A percentile compares a stretch with the other conserved stretches of the same genome.
These are phyloP conservation scores for Reticulitermes speratus DNA, from an alignment of 1,140 invertebrate genomes.

Conservation along the genomic window DNA sequence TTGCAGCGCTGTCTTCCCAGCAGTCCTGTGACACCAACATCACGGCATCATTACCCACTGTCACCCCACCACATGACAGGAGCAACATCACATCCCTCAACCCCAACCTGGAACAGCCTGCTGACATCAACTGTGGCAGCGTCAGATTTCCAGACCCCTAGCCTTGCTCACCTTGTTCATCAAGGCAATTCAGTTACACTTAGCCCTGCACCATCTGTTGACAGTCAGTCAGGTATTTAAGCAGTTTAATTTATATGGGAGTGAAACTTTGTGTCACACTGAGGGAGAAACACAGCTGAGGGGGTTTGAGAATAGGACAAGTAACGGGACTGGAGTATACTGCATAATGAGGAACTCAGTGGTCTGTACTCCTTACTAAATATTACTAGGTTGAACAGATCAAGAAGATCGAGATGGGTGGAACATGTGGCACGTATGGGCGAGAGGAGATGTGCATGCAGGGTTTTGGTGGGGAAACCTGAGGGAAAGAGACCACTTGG, in stretches of 20 bases:
- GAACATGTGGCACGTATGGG: no score
- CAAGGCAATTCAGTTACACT: conserved; percentile 80
- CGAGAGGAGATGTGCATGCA: no score
- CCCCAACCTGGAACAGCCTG: conserved; percentile 67
- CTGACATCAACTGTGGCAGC: conserved; percentile 32
- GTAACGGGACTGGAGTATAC: no score
- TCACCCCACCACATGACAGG: conserved; percentile 57
- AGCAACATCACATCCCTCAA: conserved; percentile 57
- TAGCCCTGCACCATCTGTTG: conserved; percentile 83
- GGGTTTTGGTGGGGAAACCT: no score
- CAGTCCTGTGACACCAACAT: conserved; percentile 80
- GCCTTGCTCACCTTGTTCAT: conserved; percentile 58
- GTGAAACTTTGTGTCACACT: no score
- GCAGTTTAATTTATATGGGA: conserved; percentile 39
- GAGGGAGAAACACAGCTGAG: no score
- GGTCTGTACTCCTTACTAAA: no score
- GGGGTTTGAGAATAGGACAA: no score
- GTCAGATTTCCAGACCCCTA: conserved; percentile 41
- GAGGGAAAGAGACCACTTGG: no score
- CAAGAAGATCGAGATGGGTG: no score
- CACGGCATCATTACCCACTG: conserved; percentile 70
- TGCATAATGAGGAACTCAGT: no score
- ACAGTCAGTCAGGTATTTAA: conserved; percentile 72
- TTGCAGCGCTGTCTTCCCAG: conserved; percentile 74
- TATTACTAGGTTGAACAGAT: no score